Base-by-base conservation (phyloP, 2,113 vertebrate genomes). In the Coreoperca whiteheadi region DNA sequence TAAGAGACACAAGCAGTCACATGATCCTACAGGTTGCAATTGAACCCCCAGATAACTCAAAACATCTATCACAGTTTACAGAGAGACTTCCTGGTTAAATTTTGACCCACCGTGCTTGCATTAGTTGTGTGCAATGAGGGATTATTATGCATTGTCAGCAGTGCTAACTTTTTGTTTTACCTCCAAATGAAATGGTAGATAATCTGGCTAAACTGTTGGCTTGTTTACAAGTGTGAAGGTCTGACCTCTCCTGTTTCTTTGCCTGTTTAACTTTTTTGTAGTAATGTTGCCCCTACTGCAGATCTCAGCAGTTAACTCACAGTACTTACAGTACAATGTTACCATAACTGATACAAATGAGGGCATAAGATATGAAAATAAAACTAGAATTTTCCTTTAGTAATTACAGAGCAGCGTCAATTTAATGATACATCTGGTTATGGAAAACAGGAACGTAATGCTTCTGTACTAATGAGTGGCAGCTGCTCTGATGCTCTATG, bases 401-500 rank as follows among this genome's bases (percentile, higher is more conserved):
- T 79, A 69, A 63, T 64, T 39, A 50, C 21, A 61, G 34, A 81
- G 48, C 41, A 53, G 6, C 69, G 2, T 51, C n/a, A 65, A 20
- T 67, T 59, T 37, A 68, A 75, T 70, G 28, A 76, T 8, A 41
- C 53, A 34, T 46, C 37, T 67, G 63, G 12, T 73, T 54, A 34
- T 2, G 7, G 32, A 37, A 74, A 79, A 76, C 76, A 56, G 59
- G 14, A 43, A 34, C n/a, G 23, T 34, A 21, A 61, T 48, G n/a
- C 32, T 57, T 30, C 41, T 77, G 34, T 37, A 12, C 41, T 65
- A 57, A 51, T 65, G 53, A 69, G 28, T 71, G 71, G 63, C 70
- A 34, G 71, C 74, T 30, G 53, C 41, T 73, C 54, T 41, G 32
- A 72, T 67, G 43, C 14, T 16, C 14, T 16, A 15, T 57, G 32